Evolutionary conservation across 2,888 invertebrate species (phyloP).

Genomic region (Tyria jacobaeae): DNA sequence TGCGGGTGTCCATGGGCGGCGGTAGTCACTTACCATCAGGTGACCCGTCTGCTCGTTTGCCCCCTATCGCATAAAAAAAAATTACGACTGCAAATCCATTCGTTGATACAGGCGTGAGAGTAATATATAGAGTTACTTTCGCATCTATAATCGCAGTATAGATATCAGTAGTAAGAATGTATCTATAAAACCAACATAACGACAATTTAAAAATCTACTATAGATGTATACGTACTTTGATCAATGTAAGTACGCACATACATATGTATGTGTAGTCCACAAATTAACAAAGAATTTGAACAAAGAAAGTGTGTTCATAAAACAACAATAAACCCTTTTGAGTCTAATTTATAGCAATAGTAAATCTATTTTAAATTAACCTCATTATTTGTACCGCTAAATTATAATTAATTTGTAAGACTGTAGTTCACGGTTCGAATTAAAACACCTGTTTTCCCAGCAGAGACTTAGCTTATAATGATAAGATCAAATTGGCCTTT

Average conservation of each 20-base stretch:
- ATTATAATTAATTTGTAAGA: conserved; percentile 5
- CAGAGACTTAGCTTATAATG: no score
- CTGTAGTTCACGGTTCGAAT: conserved; percentile 1
- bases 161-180: no score
- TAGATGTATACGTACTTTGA: neutral
- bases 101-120: no score
- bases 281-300: neutral
- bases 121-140: no score
- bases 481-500: neutral
- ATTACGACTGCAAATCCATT: no score
- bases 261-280: neutral
- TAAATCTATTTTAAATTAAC: conserved; percentile 12
- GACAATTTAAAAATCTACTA: neutral
- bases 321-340: neutral
- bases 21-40: no score
- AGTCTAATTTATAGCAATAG: conserved; percentile 6
- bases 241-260: neutral
- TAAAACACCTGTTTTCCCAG: neutral
- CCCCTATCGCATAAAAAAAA: no score
- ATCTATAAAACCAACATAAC: no score
- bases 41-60: no score
- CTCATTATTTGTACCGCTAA: conserved; percentile 9
- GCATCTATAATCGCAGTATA: no score
- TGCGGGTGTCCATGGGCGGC: no score
- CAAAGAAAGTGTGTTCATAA: conserved; percentile 3